These are phyloP conservation scores for Asarcornis scutulata DNA, from an alignment of 2,113 vertebrate species.

Conservation along the genomic window DNA sequence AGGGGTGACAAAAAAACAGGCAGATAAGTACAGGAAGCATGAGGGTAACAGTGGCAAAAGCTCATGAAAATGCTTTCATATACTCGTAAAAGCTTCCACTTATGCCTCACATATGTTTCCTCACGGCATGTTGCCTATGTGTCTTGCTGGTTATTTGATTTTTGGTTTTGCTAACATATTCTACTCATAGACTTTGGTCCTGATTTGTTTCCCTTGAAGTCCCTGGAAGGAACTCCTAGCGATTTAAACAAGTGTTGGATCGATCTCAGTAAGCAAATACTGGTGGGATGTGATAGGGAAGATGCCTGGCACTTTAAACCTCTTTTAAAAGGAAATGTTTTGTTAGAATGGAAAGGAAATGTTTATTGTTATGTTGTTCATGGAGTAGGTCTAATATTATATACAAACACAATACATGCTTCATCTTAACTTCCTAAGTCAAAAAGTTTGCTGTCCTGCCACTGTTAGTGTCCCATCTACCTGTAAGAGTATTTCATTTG, in stretches of 20 bases:
- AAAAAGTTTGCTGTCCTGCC: background rate
- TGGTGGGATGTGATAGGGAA: background rate
- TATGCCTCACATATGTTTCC: background rate
- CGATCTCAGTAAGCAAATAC: background rate
- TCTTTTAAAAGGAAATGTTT: background rate
- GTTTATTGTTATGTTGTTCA: background rate
- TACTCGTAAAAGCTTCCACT: conserved; percentile 46
- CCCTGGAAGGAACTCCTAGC: background rate
- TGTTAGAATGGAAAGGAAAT: background rate
- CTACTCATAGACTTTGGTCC: background rate
- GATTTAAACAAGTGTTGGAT: conserved; percentile 2
- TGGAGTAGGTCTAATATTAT: background rate
- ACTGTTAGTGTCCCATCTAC: background rate
- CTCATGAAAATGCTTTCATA: conserved; percentile 55
- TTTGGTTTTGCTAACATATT: conserved; percentile 35
- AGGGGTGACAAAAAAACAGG: conserved; percentile 27
- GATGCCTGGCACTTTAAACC: background rate
- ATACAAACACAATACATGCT: background rate
- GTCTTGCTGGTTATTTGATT: conserved; percentile 68
- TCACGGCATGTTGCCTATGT: conserved; percentile 50
- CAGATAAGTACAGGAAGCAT: conserved; percentile 7
- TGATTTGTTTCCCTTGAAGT: conserved; percentile 23
- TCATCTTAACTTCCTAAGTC: background rate
- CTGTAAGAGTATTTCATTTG: background rate
- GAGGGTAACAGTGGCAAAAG: conserved; percentile 7